Evolutionary conservation across 2,113 vertebrate genomes (phyloP).

Genomic region (Bolborhynchus lineola): DNA sequence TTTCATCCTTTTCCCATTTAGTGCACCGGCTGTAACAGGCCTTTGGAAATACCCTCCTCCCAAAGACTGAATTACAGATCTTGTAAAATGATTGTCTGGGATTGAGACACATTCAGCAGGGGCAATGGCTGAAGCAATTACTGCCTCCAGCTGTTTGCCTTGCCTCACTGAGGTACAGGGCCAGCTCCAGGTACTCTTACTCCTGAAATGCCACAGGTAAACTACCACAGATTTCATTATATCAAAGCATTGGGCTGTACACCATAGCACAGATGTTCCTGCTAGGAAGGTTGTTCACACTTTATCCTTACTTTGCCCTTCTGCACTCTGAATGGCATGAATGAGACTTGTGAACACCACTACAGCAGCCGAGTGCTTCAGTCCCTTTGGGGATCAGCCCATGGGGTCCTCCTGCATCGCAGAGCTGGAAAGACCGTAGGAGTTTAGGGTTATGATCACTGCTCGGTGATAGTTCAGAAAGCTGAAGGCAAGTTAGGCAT

Average conservation of each 20-base stretch:
- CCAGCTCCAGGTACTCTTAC: not conserved
- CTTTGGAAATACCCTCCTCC: not conserved
- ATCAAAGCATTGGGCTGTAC: not conserved
- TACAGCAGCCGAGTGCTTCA: not conserved
- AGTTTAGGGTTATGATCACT: not conserved
- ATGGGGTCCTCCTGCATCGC: not conserved
- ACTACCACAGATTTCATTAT: not conserved
- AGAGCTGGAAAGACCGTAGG: not conserved
- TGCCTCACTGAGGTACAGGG: not conserved
- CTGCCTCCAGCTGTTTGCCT: conserved; percentile 34
- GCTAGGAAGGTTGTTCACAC: not conserved
- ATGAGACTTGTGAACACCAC: not conserved
- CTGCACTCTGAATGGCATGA: not conserved
- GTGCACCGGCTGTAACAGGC: not conserved
- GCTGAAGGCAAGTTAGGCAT: not conserved
- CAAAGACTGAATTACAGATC: not conserved
- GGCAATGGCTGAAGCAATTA: not conserved
- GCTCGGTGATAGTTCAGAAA: not conserved
- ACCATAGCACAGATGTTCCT: conserved; percentile 26
- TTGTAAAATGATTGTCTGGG: conserved; percentile 14
- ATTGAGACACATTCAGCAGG: not conserved
- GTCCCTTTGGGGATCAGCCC: not conserved
- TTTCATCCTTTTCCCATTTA: not conserved
- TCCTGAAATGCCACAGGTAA: not conserved
- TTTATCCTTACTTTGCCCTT: conserved; percentile 6